Percentiles rank a stretch among this genome's conserved stretches.
These are phyloP conservation scores for Apis laboriosa DNA, from an alignment of 1,140 invertebrate genomes.

Conservation along the genomic window DNA sequence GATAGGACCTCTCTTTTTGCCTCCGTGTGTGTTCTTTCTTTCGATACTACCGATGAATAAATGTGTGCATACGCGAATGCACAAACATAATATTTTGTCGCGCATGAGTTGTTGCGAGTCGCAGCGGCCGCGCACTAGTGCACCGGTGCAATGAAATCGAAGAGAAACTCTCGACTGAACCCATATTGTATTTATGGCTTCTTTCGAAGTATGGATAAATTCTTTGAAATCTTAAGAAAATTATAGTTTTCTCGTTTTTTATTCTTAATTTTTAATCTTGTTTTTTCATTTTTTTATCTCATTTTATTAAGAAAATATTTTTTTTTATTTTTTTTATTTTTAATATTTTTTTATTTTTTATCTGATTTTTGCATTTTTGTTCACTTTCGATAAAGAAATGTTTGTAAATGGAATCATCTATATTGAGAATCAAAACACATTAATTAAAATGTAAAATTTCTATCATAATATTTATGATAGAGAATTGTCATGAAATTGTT, in stretches of 20 bases:
- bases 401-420: not conserved
- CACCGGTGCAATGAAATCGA: constrained; percentile 37
- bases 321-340: constrained; percentile 1
- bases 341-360: constrained; percentile 6
- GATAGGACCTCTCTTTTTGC: not conserved
- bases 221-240: not conserved
- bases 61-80: constrained; percentile 35
- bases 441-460: constrained; percentile 17
- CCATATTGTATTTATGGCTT: constrained; percentile 22
- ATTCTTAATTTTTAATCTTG: not conserved
- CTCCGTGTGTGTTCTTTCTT: not conserved
- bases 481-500: not conserved
- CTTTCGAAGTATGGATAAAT: not conserved
- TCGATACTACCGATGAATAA: constrained; percentile 40
- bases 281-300: not conserved
- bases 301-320: not conserved
- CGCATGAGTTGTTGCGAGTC: constrained; percentile 43
- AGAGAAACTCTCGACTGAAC: constrained; percentile 47
- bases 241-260: not conserved
- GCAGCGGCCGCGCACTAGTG: constrained; percentile 30
- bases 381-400: constrained; percentile 15
- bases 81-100: constrained; percentile 53
- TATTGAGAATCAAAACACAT: not conserved
- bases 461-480: not conserved
- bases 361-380: not conserved